Conservation (phyloP, 1,140 invertebrate species). For the Pseudobourletiella spinata region DNA sequence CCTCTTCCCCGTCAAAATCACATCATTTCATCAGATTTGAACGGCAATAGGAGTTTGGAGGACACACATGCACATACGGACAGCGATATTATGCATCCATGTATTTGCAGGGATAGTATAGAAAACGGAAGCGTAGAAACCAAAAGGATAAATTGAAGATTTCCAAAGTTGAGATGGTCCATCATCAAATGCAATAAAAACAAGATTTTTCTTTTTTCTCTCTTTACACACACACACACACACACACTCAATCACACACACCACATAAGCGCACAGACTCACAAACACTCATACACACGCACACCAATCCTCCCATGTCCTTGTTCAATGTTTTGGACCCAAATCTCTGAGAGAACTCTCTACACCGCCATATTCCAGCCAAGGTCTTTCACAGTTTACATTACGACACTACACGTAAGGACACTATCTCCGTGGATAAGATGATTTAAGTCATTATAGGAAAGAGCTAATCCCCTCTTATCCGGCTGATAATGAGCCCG, state of each 20-base stretch:
- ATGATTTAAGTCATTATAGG: no score
- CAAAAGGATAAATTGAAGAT: conserved; percentile 7
- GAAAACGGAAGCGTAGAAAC: neutral
- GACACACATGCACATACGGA: no score
- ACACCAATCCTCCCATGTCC: neutral
- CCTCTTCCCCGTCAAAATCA: neutral
- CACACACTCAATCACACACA: neutral
- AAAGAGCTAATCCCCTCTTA: no score
- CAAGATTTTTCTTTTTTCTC: conserved; percentile 3
- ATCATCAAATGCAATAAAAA: conserved; percentile 9
- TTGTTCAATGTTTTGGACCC: neutral
- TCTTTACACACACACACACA: neutral
- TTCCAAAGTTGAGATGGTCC: conserved; percentile 4
- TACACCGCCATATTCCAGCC: no score
- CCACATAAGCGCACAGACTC: neutral
- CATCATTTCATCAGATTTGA: conserved; percentile 5
- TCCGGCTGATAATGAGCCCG: no score
- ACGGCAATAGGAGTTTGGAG: no score
- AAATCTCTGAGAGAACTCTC: no score
- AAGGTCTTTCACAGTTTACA: no score
- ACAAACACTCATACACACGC: neutral
- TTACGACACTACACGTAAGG: no score
- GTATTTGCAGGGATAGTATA: no score
- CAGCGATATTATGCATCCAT: no score
- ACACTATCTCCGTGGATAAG: no score